These are phyloP conservation scores for Phenganax stokvisi DNA, from an alignment of 92 coral and sea anemone genomes.

Conservation along the genomic window DNA sequence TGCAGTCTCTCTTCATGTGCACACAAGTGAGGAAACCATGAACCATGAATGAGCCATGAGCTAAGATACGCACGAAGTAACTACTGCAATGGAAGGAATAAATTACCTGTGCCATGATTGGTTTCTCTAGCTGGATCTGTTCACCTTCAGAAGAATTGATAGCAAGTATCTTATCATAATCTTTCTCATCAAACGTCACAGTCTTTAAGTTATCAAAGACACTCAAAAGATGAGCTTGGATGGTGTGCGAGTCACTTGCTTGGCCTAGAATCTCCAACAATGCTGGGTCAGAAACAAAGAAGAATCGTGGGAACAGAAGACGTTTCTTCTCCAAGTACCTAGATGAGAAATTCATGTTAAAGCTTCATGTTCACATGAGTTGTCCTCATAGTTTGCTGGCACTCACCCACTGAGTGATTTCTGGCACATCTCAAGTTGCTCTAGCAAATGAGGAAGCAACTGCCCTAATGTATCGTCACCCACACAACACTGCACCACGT, in stretches of 20 bases:
- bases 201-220: slow-evolving; percentile 94
- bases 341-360: neutral
- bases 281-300: slow-evolving; percentile 99
- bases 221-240: slow-evolving; percentile 91
- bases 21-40: too few relatives aligned
- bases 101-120: slow-evolving; percentile 88
- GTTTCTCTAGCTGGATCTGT: slow-evolving; percentile 77
- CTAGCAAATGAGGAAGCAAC: slow-evolving; percentile 83
- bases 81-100: neutral
- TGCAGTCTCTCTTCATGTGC: too few relatives aligned
- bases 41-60: too few relatives aligned
- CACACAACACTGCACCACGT: slow-evolving; percentile 96
- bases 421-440: slow-evolving; percentile 97
- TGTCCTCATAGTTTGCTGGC: neutral
- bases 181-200: slow-evolving; percentile 91
- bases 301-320: slow-evolving; percentile 94
- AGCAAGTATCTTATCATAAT: slow-evolving; percentile 88
- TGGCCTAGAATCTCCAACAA: slow-evolving; percentile 95
- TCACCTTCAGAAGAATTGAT: slow-evolving; percentile 87
- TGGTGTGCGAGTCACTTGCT: slow-evolving; percentile 99
- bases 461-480: slow-evolving; percentile 97
- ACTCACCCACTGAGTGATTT: slow-evolving; percentile 98
- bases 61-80: neutral
- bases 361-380: too few relatives aligned
- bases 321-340: slow-evolving; percentile 98